These are phyloP conservation scores for Garra rufa DNA, from an alignment of 2,113 vertebrate genomes.

Conservation along the genomic window DNA sequence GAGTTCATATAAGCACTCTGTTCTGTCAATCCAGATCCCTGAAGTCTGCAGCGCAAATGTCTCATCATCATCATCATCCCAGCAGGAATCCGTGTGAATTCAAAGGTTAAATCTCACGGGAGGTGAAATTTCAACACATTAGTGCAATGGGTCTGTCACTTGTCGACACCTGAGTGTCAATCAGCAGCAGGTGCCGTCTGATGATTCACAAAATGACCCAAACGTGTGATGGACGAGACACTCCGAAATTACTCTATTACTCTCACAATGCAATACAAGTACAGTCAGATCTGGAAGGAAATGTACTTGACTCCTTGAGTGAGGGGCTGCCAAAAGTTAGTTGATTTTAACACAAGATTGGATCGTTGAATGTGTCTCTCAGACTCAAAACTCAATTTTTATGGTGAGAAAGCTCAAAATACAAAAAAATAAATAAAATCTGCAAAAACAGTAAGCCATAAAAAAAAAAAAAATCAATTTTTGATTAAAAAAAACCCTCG, in stretches of 20 bases:
- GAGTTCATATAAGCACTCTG: neutral
- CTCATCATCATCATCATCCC: neutral
- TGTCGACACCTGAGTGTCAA: neutral
- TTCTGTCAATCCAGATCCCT: neutral
- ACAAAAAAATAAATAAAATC: too few relatives aligned
- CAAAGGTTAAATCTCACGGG: neutral
- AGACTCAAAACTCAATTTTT: neutral
- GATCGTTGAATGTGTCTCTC: neutral
- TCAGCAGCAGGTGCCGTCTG: neutral
- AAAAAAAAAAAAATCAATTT: too few relatives aligned
- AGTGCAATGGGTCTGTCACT: neutral
- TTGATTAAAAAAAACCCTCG: too few relatives aligned
- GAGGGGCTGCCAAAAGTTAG: neutral
- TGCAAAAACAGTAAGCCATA: too few relatives aligned
- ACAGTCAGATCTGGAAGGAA: neutral
- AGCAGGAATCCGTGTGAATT: neutral
- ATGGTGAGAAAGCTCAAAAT: neutral
- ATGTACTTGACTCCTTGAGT: neutral
- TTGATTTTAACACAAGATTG: neutral
- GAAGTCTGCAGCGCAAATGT: neutral
- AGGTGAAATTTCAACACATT: neutral
- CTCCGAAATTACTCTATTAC: neutral
- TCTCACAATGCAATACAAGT: neutral
- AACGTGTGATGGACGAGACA: neutral
- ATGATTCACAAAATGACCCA: neutral